Conservation (phyloP, 2,113 vertebrate species). For the Epinephelus fuscoguttatus region DNA sequence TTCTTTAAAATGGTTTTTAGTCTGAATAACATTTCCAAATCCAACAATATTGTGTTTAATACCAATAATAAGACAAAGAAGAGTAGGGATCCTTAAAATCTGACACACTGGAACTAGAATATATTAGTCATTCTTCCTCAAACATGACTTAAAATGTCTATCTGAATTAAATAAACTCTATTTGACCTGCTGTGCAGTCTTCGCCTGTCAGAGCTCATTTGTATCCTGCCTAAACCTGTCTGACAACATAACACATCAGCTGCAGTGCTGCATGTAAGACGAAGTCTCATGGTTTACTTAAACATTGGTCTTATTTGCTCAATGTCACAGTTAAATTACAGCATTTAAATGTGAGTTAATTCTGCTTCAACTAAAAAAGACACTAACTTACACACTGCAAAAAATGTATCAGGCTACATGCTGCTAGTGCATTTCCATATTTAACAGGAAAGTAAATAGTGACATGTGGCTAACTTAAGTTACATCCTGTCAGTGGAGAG, state of each 20-base stretch:
- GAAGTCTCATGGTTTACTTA: not conserved
- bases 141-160: too few species aligned
- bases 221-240: constrained; percentile 3
- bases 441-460: constrained; percentile 1
- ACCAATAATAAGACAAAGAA: not conserved
- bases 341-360: not conserved
- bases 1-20: not conserved
- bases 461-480: not conserved
- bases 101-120: not conserved
- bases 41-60: too few species aligned
- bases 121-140: too few species aligned
- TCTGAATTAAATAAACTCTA: not conserved
- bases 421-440: not conserved
- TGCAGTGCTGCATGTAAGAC: not conserved
- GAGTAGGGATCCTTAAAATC: not conserved
- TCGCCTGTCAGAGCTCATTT: constrained; percentile 5
- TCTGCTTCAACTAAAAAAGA: not conserved
- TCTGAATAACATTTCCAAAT: not conserved
- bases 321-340: not conserved
- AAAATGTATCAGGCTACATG: too few species aligned
- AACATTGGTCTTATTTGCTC: too few species aligned
- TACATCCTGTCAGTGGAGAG: not conserved
- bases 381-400: not conserved
- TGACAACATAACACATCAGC: not conserved
- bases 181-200: not conserved